phyloP scores from a whole-genome alignment of 2,797 vertebrate species.

The Pseudochirops cupreus region DNA sequence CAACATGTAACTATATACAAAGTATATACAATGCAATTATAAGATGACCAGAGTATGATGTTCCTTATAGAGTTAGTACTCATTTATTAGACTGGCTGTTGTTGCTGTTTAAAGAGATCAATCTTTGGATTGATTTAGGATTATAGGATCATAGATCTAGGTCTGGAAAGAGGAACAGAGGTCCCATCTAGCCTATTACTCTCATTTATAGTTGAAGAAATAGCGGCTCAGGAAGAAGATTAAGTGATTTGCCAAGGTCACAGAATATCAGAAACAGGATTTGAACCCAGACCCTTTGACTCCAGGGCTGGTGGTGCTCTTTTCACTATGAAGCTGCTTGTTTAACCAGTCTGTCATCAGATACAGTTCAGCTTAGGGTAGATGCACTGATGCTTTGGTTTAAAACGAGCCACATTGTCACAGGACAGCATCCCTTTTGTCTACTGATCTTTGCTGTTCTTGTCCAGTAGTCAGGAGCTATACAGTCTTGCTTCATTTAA shows the following conservation, averaged over 20 bases:
- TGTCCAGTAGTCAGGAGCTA: slow-evolving; percentile 68
- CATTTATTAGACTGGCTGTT: neutral
- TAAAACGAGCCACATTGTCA: slow-evolving; percentile 19
- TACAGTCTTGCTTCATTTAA: slow-evolving; percentile 55
- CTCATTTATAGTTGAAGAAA: neutral
- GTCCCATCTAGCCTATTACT: neutral
- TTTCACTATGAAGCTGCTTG: neutral
- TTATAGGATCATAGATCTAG: neutral
- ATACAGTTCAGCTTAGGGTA: neutral
- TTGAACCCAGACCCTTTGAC: neutral
- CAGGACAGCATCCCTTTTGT: slow-evolving; percentile 66
- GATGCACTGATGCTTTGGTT: neutral
- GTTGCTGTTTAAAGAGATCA: neutral
- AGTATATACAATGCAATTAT: neutral
- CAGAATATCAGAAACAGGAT: neutral
- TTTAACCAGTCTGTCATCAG: neutral
- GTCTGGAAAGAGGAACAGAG: neutral
- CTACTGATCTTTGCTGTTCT: slow-evolving; percentile 32
- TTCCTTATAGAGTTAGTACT: neutral
- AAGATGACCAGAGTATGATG: neutral
- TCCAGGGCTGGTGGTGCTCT: neutral
- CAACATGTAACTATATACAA: neutral
- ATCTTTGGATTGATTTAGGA: neutral
- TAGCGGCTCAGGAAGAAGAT: neutral
- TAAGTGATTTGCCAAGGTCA: neutral